phyloP scores from a whole-genome alignment of 2,888 invertebrate species.

The Aphrophora alni region DNA sequence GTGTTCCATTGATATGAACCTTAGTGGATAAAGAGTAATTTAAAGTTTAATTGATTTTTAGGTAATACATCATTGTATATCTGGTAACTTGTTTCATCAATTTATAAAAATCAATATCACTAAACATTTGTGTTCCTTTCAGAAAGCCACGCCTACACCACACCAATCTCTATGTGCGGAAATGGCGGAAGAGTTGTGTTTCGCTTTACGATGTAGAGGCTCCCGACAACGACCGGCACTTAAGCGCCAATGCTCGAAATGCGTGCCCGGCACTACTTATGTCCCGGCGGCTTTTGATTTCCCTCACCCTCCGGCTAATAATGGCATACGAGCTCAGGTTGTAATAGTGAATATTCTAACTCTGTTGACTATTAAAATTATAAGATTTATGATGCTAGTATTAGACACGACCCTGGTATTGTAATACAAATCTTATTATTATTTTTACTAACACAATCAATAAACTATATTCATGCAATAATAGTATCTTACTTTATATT shows the following conservation, averaged over 20 bases:
- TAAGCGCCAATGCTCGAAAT: slow-evolving; percentile 68
- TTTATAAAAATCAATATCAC: too few species aligned
- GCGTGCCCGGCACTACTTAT: slow-evolving; percentile 60
- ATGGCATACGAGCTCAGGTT: slow-evolving; percentile 43
- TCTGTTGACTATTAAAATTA: neutral
- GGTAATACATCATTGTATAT: too few species aligned
- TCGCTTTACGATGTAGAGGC: slow-evolving; percentile 67
- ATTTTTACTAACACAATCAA: too few species aligned
- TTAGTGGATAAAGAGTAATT: too few species aligned
- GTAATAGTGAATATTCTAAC: slow-evolving; percentile 32
- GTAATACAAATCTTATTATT: slow-evolving; percentile 13
- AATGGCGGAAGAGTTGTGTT: slow-evolving; percentile 76
- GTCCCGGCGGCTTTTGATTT: slow-evolving; percentile 59
- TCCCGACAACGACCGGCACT: slow-evolving; percentile 72
- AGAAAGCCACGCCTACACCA: slow-evolving; percentile 31
- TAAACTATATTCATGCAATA: too few species aligned
- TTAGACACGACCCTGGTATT: neutral
- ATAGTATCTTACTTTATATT: too few species aligned
- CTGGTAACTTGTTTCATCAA: too few species aligned
- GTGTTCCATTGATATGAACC: too few species aligned
- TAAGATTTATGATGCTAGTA: neutral
- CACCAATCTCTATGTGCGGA: slow-evolving; percentile 76
- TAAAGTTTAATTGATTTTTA: too few species aligned
- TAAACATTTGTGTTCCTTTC: neutral
- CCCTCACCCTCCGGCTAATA: slow-evolving; percentile 53